Conservation (phyloP, 1,140 invertebrate species). For the Drosophila quadrilineata region DNA sequence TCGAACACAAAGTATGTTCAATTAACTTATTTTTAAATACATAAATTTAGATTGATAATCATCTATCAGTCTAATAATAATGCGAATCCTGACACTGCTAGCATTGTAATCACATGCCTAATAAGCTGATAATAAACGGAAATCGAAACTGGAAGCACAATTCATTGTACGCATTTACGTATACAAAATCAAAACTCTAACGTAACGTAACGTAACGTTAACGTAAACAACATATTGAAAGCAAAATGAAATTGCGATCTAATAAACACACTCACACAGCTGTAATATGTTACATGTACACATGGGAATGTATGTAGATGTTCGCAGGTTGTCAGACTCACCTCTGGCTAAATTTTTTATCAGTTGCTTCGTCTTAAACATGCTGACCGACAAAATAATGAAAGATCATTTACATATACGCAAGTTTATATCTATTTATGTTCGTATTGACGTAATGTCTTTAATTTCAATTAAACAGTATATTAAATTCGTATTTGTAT, state of each 20-base stretch:
- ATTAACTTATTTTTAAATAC: no score
- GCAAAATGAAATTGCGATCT: conserved; percentile 24
- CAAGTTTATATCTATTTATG: not conserved
- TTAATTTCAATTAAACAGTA: conserved; percentile 3
- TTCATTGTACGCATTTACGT: no score
- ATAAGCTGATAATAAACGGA: conserved; percentile 28
- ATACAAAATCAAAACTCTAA: not conserved
- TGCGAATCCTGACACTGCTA: conserved; percentile 2
- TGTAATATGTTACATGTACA: not conserved
- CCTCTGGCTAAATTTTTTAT: conserved; percentile 65
- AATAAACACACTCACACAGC: not conserved
- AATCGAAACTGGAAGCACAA: conserved; percentile 7
- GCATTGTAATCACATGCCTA: conserved; percentile 14
- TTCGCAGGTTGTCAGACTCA: conserved; percentile 27
- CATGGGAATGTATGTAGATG: not conserved
- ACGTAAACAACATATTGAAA: conserved; percentile 13
- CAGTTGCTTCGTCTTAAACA: conserved; percentile 72
- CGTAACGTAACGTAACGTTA: no score
- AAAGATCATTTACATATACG: conserved; percentile 40
- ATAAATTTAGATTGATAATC: no score
- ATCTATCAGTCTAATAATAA: not conserved
- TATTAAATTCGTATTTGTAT: no score
- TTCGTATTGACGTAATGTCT: conserved; percentile 1
- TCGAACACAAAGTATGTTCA: no score
- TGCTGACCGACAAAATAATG: conserved; percentile 29